Evolutionary conservation across 2,888 invertebrate species (phyloP), one percentile per base, ranked within the genome.

Genomic region (Melanostoma mellinum): DNA sequence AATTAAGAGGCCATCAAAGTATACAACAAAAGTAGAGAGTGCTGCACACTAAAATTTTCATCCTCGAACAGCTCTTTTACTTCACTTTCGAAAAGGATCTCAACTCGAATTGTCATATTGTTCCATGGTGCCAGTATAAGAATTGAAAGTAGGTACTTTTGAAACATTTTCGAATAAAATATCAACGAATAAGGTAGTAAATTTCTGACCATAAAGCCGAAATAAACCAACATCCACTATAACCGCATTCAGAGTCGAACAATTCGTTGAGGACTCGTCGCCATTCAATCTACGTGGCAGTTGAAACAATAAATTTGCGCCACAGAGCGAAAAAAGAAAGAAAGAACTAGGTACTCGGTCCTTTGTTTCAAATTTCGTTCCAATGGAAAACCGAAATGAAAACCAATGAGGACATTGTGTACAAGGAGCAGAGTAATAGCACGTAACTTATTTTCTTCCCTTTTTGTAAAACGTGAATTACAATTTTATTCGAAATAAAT

Each of bases 1-100:
- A 56, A 63, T 77, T 48, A 84, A 79, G 84, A 79, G 79, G 71
- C 71, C 82, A 82, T 82, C 73, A 69, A 67, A 50, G 74, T 79
- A 84, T 67, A 84, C 78, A 69, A 63, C 36, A 75, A 60, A 44
- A 79, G 78, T 79, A 61, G 75, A 84, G 84, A 79, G 60, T 63
- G 63, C 63, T 60, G 60, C 44, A 50, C 60, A 60, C 74, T 65
- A 56, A 84, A 74, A 67, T 84, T 78, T 69, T 40, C 75, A 67
- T 55, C 42, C 48, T 60, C 67, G 42, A 68, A 56, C 58, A 32
- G 76, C 76, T 78, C 72, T 67, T 74, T 77, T 74, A 6, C 58
- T 55, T 65, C 6, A 10, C 53, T 58, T 33, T 6, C 4, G 3
- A 56, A 53, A 80, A 58, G 63, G 75, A 61, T 61, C 48, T 58